Evolutionary conservation across 2,797 vertebrate genomes (phyloP).

Genomic region (Danio albolineatus): DNA sequence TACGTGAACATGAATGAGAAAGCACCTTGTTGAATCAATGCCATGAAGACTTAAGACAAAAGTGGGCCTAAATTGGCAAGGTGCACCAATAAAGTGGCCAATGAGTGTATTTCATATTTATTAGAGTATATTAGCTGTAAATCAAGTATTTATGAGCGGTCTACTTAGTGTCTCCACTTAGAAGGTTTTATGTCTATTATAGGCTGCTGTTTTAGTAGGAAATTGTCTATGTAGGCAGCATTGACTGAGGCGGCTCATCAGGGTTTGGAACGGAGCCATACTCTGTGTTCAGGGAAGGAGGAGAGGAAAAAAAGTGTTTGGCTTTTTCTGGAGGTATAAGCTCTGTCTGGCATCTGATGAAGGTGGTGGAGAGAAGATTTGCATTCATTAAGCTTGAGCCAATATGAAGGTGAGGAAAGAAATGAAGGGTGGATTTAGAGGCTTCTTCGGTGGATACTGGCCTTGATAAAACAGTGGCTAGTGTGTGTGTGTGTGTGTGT

Average conservation of each 20-base stretch:
- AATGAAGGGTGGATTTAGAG: slow-evolving; percentile 25
- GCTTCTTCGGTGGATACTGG: slow-evolving; percentile 17
- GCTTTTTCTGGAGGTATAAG: slow-evolving; percentile 17
- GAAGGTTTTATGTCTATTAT: too few species aligned
- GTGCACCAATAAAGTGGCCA: too few species aligned
- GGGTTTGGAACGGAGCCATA: neutral
- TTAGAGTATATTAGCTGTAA: too few species aligned
- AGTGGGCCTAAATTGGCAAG: too few species aligned
- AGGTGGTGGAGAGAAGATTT: slow-evolving; percentile 50
- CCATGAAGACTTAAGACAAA: too few species aligned
- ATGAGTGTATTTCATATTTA: too few species aligned
- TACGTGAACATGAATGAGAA: too few species aligned
- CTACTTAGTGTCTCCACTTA: too few species aligned
- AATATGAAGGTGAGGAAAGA: slow-evolving; percentile 28
- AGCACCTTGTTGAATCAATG: too few species aligned
- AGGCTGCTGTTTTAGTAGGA: neutral
- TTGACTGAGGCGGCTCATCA: neutral
- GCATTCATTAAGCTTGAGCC: slow-evolving; percentile 49
- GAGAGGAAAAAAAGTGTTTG: neutral
- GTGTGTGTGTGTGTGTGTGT: slow-evolving; percentile 15
- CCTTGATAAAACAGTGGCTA: slow-evolving; percentile 9
- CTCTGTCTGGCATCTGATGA: slow-evolving; percentile 34
- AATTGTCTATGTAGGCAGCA: slow-evolving; percentile 1
- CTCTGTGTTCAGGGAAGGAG: neutral
- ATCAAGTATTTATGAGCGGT: too few species aligned